These are phyloP conservation scores for Archaeoteleia sp. DNA, from an alignment of 2,888 invertebrate species.

Conservation along the genomic window DNA sequence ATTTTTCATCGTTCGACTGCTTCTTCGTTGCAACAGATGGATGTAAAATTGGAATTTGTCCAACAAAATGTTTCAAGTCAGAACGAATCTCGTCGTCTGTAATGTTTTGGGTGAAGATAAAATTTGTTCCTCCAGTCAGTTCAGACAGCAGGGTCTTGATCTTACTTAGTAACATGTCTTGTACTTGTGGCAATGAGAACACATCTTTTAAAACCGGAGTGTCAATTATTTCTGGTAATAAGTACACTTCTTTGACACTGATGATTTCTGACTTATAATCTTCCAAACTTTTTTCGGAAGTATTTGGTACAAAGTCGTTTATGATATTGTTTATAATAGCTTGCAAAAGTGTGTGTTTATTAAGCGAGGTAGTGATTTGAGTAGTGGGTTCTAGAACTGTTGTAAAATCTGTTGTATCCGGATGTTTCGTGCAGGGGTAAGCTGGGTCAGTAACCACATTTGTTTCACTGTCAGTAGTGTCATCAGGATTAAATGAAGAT, in stretches of 20 bases:
- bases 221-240: conserved; percentile 55
- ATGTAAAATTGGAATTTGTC: conserved; percentile 31
- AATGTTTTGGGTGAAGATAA: conserved; percentile 21
- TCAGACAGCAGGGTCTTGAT: conserved; percentile 52
- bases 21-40: conserved; percentile 23
- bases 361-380: neutral
- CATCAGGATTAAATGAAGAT: no score
- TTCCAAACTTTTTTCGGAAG: conserved; percentile 15
- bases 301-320: conserved; percentile 58
- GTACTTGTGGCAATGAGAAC: conserved; percentile 58
- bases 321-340: conserved; percentile 59
- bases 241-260: conserved; percentile 21
- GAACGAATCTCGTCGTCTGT: conserved; percentile 29
- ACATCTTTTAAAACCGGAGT: conserved; percentile 58
- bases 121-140: conserved; percentile 14
- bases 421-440: no score
- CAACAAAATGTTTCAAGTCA: conserved; percentile 33
- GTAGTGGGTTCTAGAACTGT: no score
- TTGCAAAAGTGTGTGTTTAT: conserved; percentile 24
- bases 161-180: conserved; percentile 54
- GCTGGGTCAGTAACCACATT: no score
- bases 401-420: neutral
- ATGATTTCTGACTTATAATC: conserved; percentile 31
- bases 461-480: no score
- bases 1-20: conserved; percentile 8